Base-by-base conservation (phyloP, 2,797 vertebrate species). In the Triplophysa yarkandensis region DNA sequence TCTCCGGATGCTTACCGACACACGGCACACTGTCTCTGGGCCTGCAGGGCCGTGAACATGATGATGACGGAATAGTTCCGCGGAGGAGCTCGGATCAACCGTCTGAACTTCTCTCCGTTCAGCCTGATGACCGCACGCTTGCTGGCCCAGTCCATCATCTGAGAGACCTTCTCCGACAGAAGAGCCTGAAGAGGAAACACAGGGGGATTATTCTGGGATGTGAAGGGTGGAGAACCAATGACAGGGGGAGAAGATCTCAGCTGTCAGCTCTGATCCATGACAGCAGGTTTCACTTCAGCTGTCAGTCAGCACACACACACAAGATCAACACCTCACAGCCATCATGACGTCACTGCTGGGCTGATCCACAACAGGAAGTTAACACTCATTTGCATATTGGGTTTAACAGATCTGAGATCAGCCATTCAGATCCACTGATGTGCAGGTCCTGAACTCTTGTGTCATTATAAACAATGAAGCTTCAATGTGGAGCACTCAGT, bases 11-110 rank as follows among this genome's bases (percentile, higher is more conserved):
- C 92, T 83, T 91, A 98, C 97, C 90, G 97, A 94, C 97, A 98
- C 58, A 99, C 96, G 0, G 91, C 93, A 86, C 96, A 99, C 62
- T 99, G 96, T 71, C 97, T 94, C 83, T 98, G 97, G 19, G 95
- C 90, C 87, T 99, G 96, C 52, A 99, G 94, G 0, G 97, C 97
- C 3, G 97, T 98, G 83, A 99, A 98, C 97, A 99, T 98, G 85
- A 98, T 94, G 61, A 99, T 82, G 81, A 98, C 92, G 0, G 97
- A 99, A 88, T 98, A 99, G 86, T 99, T 98, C 46, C 96, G 93
- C 11, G 97, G 97, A 3, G 94, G 95, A 9, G 95, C 95, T 86
- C 95, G 97, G 74, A 99, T 92, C 1, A 98, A 93, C 46, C 94
- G 93, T 13, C 96, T 93, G 64, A 98, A 99, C 85, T 98, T 98